These are phyloP conservation scores for Macrotrachela quadricornifera DNA, from an alignment of 1,140 invertebrate genomes.

Conservation along the genomic window DNA sequence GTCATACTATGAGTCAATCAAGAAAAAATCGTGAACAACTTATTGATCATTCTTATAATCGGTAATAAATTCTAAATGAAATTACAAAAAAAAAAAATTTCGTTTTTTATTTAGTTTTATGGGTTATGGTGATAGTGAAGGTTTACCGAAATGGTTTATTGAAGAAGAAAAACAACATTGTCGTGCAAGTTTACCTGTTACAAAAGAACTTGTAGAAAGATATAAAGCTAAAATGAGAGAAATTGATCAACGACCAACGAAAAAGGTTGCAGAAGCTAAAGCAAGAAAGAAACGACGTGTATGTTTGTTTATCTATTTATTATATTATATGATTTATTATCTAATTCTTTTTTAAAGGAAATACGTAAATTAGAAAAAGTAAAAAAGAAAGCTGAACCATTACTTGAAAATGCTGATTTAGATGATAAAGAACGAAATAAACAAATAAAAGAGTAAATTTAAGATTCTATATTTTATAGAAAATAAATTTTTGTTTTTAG, in stretches of 20 bases:
- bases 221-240: constrained; percentile 47
- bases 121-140: constrained; percentile 44
- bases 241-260: constrained; percentile 76
- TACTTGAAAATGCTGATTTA: constrained; percentile 71
- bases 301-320: constrained; percentile 24
- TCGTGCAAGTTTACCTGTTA: constrained; percentile 50
- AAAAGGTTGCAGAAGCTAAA: constrained; percentile 94
- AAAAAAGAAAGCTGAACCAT: constrained; percentile 73
- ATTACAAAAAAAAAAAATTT: background rate
- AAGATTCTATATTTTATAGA: background rate
- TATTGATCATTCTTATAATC: constrained; percentile 24
- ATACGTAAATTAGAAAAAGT: constrained; percentile 65
- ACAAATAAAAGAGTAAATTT: constrained; percentile 44
- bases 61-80: constrained; percentile 11
- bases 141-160: constrained; percentile 78
- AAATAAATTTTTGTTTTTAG: constrained; percentile 32
- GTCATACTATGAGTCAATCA: constrained; percentile 22
- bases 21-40: constrained; percentile 24
- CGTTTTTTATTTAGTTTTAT: constrained; percentile 34
- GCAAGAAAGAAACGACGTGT: constrained; percentile 79
- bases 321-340: background rate
- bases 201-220: constrained; percentile 39
- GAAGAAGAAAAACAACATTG: constrained; percentile 79
- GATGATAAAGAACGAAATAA: constrained; percentile 69
- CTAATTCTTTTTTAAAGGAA: constrained; percentile 14